Evolutionary conservation across 2,797 vertebrate genomes (phyloP).

Genomic region (Chrysolophus pictus): DNA sequence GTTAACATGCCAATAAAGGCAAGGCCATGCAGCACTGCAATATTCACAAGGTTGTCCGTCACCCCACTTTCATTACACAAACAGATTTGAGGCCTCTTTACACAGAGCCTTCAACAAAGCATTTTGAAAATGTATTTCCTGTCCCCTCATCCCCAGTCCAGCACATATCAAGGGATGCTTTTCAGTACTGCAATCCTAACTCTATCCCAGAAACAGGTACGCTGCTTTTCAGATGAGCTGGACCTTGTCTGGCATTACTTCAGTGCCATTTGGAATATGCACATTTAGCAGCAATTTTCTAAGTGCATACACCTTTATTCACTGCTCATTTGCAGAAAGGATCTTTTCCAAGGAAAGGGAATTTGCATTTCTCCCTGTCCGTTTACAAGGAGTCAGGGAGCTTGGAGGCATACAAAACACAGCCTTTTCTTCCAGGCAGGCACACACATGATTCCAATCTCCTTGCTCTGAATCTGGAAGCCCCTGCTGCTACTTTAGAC

Average conservation of each 20-base stretch:
- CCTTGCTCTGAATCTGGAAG: neutral
- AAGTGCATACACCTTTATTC: neutral
- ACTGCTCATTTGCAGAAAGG: neutral
- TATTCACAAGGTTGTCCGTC: neutral
- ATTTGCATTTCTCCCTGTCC: neutral
- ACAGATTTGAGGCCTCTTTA: neutral
- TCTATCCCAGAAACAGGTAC: neutral
- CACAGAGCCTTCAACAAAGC: neutral
- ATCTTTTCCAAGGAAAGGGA: constrained; percentile 7
- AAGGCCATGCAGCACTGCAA: neutral
- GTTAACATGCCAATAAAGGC: neutral
- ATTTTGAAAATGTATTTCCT: neutral
- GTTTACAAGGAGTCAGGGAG: neutral
- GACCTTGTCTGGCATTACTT: neutral
- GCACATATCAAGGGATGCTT: neutral
- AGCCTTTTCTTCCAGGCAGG: neutral
- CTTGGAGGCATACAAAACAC: neutral
- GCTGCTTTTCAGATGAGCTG: neutral
- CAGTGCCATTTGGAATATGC: neutral
- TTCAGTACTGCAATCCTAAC: neutral
- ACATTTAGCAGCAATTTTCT: neutral
- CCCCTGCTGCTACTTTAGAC: constrained; percentile 37
- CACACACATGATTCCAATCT: constrained; percentile 38
- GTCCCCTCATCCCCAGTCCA: neutral
- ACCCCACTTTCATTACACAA: neutral